Percentiles rank a stretch among this genome's conserved stretches.
These are phyloP conservation scores for Abrostola tripartita DNA, from an alignment of 2,888 invertebrate genomes.

Conservation along the genomic window DNA sequence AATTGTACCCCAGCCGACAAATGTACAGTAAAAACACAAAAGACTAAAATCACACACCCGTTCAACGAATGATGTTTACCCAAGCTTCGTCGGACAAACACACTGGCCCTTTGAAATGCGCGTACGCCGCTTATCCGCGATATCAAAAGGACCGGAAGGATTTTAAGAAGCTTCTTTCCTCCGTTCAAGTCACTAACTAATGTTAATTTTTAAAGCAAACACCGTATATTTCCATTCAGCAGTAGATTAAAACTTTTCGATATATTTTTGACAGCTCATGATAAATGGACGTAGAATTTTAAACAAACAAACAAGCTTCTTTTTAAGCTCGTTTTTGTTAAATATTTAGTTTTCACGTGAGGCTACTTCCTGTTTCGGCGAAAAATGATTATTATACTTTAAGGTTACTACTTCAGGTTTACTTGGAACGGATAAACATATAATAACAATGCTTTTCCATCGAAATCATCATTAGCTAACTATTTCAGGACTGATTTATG, in stretches of 20 bases:
- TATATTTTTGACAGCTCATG: conserved; percentile 48
- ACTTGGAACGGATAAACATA: neutral
- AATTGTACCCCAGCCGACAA: conserved; percentile 63
- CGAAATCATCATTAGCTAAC: too few relatives aligned
- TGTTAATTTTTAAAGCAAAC: conserved; percentile 70
- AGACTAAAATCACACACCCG: conserved; percentile 74
- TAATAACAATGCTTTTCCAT: too few relatives aligned
- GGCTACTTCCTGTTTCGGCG: neutral
- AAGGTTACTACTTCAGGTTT: neutral
- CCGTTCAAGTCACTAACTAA: conserved; percentile 60
- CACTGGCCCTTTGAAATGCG: conserved; percentile 75
- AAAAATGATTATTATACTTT: neutral
- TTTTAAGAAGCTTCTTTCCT: conserved; percentile 64
- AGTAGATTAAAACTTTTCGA: conserved; percentile 47
- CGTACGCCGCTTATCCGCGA: conserved; percentile 71
- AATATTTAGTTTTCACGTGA: conserved; percentile 19
- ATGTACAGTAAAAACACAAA: conserved; percentile 71
- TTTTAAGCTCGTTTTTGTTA: neutral
- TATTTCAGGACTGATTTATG: too few relatives aligned
- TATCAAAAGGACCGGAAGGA: conserved; percentile 83
- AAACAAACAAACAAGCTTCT: conserved; percentile 40
- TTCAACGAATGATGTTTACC: conserved; percentile 79
- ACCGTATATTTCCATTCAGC: conserved; percentile 53
- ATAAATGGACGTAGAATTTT: conserved; percentile 46
- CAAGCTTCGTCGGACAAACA: conserved; percentile 74